Base-by-base conservation (phyloP, 2,888 invertebrate species). In the Tromatobia lineatoria region DNA sequence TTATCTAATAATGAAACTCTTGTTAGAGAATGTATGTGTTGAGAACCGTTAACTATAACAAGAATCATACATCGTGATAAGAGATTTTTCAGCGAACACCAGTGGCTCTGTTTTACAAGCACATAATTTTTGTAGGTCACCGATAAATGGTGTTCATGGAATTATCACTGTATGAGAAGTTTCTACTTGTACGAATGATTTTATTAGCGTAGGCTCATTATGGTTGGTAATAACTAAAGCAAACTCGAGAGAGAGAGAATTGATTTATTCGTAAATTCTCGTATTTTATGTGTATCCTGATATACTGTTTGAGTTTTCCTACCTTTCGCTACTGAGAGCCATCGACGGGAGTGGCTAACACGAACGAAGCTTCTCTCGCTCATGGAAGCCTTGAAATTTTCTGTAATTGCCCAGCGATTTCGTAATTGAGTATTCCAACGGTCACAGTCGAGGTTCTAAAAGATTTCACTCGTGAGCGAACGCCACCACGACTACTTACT, bases 351-450 rank as follows among this genome's bases (percentile, higher is more conserved):
- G 75, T 64, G 70, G 42, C 25, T 61, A 73, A 67, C 57, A 38
- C 64, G 67, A 25, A 11, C 61, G 34, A 23, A 59, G 34, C 59
- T 59, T 70, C 50, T 47, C 50, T 61, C 71, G 76, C 75, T 74
- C 82, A 81, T 78, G 86, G 86, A 85, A 88, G 83, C 89, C 90
- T 90, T 90, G 90, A 88, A 89, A 90, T 89, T 89, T 87, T 89
- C 90, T 89, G 86, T 89, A 90, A 90, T 89, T 90, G 88, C 88
- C 80, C 83, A 71, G 80, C 87, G 87, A 90, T 91, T 90, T 90
- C 89, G 85, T 90, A 90, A 90, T 87, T 87, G 87, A 83, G 82
- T 83, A 85, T 83, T 74, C 87, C 86, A 87, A 87, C 82, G 79
- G 82, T 85, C 82, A 82, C 79, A 85, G 82, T 82, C 74, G 70